Evolutionary conservation across 2,797 vertebrate genomes (phyloP).

Genomic region (Silurus aristotelis): DNA sequence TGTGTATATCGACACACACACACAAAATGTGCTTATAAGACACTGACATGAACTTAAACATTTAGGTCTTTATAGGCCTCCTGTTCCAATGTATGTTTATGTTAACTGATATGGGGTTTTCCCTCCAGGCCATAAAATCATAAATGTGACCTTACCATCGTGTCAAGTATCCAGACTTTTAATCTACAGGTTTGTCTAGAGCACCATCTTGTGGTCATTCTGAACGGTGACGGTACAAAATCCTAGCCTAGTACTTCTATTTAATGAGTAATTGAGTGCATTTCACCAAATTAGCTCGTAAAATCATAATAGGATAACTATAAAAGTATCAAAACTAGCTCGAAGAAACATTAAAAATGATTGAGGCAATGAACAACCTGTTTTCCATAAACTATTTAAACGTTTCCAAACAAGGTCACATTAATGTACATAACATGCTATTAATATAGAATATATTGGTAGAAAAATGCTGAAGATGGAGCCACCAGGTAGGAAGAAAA

Average conservation of each 20-base stretch:
- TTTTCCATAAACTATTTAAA: not conserved
- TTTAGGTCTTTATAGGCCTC: not conserved
- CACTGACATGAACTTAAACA: not conserved
- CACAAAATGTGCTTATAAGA: not conserved
- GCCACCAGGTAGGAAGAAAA: too few relatives aligned
- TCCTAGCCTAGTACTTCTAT: not conserved
- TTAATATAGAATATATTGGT: too few relatives aligned
- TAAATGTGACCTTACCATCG: constrained; percentile 13
- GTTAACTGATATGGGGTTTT: constrained; percentile 21
- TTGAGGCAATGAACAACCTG: not conserved
- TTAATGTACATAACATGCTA: too few relatives aligned
- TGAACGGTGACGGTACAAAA: not conserved
- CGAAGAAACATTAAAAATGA: not conserved
- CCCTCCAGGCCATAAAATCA: constrained; percentile 33
- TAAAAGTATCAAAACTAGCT: not conserved
- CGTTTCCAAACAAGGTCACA: too few relatives aligned
- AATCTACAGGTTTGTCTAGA: constrained; percentile 30
- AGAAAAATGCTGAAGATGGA: too few relatives aligned
- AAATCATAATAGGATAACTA: not conserved
- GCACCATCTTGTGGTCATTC: constrained; percentile 39
- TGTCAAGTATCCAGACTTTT: not conserved
- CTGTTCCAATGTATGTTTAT: constrained; percentile 4
- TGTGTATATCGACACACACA: too few relatives aligned
- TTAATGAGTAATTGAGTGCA: too few relatives aligned
- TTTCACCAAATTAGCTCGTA: not conserved